Base-by-base conservation (phyloP, 2,888 invertebrate genomes). In the Ennomos fuscantarius region DNA sequence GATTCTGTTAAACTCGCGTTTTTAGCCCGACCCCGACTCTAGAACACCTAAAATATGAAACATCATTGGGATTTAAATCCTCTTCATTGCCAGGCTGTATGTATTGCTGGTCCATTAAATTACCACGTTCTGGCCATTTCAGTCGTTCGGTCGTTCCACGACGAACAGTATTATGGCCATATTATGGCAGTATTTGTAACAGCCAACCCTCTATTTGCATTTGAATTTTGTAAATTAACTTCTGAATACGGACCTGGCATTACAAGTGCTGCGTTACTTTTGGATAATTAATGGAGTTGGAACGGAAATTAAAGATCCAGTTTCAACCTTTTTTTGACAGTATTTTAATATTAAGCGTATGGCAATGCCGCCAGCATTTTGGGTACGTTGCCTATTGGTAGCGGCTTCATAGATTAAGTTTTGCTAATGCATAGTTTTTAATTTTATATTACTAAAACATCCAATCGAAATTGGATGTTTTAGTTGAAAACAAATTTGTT, bases 141-240 rank as follows among this genome's bases (percentile, higher is more conserved):
- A n/a, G 54, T 51, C 56, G 50, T 46, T 43, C 9, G 9, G 40
- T 15, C 15, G 24, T 9, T 32, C 39, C 9, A 31, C 45, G 40
- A 34, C 45, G 37, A 8, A 13, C 34, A 12, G 11, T 33, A 11
- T 36, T 13, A 36, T 24, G 24, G 13, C 33, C 57, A 52, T 24
- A 24, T 62, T 62, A 39, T 52, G 15, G 33, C 33, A 35, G 52
- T 55, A 55, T 55, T 51, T 49, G 36, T 58, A 39, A 57, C 46
- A 33, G 36, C 44, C 41, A 35, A 59, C 62, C 62, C 52, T 48
- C 42, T 34, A 57, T 62, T 57, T 49, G 52, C 52, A 59, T 62
- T 53, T 59, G 41, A 59, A 56, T 56, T 50, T 46, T 55, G 51
- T 52, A 49, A 62, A 58, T 49, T 49, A 45, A 32, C 55, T 35